Evolutionary conservation across 2,113 vertebrate genomes (phyloP), one percentile per base, ranked within the genome.

Genomic region (Cervus canadensis): DNA sequence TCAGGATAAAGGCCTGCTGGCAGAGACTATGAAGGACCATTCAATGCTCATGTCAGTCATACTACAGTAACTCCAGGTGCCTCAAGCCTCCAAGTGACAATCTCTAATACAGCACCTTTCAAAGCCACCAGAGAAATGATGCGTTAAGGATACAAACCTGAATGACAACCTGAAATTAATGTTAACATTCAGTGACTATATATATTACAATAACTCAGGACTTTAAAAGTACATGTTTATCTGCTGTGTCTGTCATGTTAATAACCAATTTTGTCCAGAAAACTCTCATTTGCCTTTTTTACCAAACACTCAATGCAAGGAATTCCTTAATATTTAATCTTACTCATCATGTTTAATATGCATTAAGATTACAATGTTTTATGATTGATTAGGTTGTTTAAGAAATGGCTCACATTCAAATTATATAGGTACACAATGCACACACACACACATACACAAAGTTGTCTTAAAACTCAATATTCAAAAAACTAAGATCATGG

Each of bases 151-250:
- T 93, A 54, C 91, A 88, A 95, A 91, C 54, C 13, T 56, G 30
- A 95, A 43, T 97, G 96, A 97, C 96, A 97, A 96, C 97, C 93
- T 96, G n/a, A 78, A 97, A 98, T 97, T 98, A 97, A 96, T 78
- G 88, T 95, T 97, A 97, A 96, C 67, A 59, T 92, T 78, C 87
- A 86, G 71, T 92, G 88, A 78, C 81, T 97, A 85, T 91, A 74
- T 93, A 85, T 86, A 78, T 97, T 95, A 96, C 59, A 97, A 60
- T 95, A 95, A 94, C 82, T 79, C 89, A 89, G 52, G 30, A 87
- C 85, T 96, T 94, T 82, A 90, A 91, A 97, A 90, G 10, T 86
- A 40, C 81, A n/a, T 90, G 87, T 90, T 96, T 97, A 11, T 89
- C 57, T 92, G 74, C 50, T 92, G 3, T 79, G 64, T 89, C 87